Conservation (phyloP, 2,888 invertebrate genomes). For the Epinotia nisella region DNA sequence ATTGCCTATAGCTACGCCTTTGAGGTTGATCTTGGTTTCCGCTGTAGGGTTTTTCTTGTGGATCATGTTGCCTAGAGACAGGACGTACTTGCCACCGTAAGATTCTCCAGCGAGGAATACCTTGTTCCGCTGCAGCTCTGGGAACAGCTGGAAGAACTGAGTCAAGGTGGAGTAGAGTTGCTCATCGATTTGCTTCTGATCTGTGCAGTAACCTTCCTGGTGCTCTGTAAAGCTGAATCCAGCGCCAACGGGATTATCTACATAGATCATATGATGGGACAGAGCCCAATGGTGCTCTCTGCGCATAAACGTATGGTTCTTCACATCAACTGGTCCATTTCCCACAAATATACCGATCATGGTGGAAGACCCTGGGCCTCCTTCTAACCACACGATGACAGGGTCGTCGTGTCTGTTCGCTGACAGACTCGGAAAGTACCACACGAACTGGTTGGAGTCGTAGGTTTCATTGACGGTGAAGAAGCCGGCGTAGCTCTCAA, state of each 20-base stretch:
- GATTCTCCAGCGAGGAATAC: constrained; percentile 97
- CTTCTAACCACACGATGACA: constrained; percentile 93
- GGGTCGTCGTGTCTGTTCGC: constrained; percentile 84
- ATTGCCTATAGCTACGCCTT: constrained; percentile 91
- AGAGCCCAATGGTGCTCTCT: constrained; percentile 92
- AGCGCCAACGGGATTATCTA: constrained; percentile 97
- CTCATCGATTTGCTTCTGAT: constrained; percentile 91
- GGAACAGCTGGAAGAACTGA: constrained; percentile 94
- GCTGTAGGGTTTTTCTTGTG: constrained; percentile 86
- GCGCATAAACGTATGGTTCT: constrained; percentile 74
- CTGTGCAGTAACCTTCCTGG: constrained; percentile 90
- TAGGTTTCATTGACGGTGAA: constrained; percentile 91
- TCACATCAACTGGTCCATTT: constrained; percentile 88
- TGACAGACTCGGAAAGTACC: constrained; percentile 93
- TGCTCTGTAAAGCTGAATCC: constrained; percentile 95
- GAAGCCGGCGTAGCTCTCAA: constrained; percentile 90
- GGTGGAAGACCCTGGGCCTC: constrained; percentile 93
- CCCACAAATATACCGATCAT: constrained; percentile 92
- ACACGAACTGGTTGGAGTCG: constrained; percentile 94
- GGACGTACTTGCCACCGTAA: constrained; percentile 92
- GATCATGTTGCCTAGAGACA: constrained; percentile 89
- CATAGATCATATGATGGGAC: constrained; percentile 92
- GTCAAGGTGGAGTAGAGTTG: constrained; percentile 90
- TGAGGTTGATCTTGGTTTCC: constrained; percentile 88
- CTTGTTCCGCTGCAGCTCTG: constrained; percentile 88